Percentiles rank a stretch among this genome's conserved stretches.
Evolutionary conservation across 2,113 vertebrate species (phyloP).

Genomic region (Erythrocebus patas): DNA sequence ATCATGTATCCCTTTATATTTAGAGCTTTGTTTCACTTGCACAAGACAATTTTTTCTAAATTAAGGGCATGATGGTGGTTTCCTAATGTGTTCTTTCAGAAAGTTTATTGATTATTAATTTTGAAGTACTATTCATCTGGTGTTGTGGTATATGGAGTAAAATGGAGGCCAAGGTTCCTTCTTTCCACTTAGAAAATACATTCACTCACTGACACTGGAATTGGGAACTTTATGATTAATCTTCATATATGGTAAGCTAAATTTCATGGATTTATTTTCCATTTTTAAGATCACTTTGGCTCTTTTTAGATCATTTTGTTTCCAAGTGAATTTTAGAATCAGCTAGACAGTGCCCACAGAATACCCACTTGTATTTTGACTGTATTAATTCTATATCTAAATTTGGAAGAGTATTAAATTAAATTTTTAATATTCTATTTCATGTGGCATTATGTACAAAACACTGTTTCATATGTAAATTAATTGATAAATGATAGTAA

Average conservation of each 20-base stretch:
- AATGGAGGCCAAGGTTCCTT: not conserved
- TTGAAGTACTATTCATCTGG: not conserved
- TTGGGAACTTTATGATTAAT: not conserved
- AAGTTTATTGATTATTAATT: not conserved
- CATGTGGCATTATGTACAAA: not conserved
- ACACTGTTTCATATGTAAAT: not conserved
- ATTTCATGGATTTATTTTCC: not conserved
- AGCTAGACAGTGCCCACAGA: not conserved
- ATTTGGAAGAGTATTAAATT: not conserved
- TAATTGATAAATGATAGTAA: not conserved
- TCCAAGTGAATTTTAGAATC: not conserved
- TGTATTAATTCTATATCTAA: not conserved
- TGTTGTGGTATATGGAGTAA: not conserved
- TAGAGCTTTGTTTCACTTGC: not conserved
- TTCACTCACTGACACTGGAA: not conserved
- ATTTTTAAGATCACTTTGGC: not conserved
- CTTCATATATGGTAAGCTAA: not conserved
- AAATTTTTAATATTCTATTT: not conserved
- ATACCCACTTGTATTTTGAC: not conserved
- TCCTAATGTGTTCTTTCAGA: not conserved
- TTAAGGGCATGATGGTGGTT: not conserved
- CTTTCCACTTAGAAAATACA: not conserved
- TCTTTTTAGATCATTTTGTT: not conserved
- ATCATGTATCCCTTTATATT: not conserved
- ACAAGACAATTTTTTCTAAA: not conserved